Evolutionary conservation across 2,113 vertebrate species (phyloP), one percentile per base, ranked within the genome.

Genomic region (Tor tambroides): DNA sequence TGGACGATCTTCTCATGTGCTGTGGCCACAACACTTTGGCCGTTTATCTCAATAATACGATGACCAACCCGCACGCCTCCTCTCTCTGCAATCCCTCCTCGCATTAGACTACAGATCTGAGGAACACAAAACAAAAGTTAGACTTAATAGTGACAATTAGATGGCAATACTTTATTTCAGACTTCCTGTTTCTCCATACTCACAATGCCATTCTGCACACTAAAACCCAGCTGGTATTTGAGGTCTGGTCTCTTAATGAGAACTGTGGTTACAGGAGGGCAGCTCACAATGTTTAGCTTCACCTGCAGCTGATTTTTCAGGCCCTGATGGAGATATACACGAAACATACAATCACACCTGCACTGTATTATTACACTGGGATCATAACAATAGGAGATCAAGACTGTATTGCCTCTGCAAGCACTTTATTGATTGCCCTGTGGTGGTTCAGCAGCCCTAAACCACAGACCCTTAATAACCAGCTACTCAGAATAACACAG

Each of bases 1-100:
- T 99, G 98, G 46, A 99, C 98, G 6, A 99, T 99, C 96, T 99
- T 99, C 94, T 99, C 98, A 0, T 99, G 98, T 41, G 98, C 98
- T 0, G 98, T 99, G 49, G 98, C 98, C 91, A 99, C 98, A 6
- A 99, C 98, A 0, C 98, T 99, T 93, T 99, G 98, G 54, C 98
- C 96, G 0, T 99, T 99, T 95, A 99, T 99, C 94, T 99, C 98
- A 6, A 99, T 99, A 85, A 99, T 99, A 15, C 98, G 95, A 89
- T 99, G 98, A 83, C 98, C 98, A 0, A 99, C 98, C 0, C 98
- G 94, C 2, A 99, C 98, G 0, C 98, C 98, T 0, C 98, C 98
- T 89, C 98, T 93, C 93, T 99, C 98, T 0, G 98, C 98, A n/a
- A 99, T 99, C 61, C 98, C 98, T 0, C 98, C 98, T 79, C 98